Percentiles rank a stretch among this genome's conserved stretches.
Evolutionary conservation across 1,140 invertebrate species (phyloP).

Genomic region (Marisa cornuarietis): DNA sequence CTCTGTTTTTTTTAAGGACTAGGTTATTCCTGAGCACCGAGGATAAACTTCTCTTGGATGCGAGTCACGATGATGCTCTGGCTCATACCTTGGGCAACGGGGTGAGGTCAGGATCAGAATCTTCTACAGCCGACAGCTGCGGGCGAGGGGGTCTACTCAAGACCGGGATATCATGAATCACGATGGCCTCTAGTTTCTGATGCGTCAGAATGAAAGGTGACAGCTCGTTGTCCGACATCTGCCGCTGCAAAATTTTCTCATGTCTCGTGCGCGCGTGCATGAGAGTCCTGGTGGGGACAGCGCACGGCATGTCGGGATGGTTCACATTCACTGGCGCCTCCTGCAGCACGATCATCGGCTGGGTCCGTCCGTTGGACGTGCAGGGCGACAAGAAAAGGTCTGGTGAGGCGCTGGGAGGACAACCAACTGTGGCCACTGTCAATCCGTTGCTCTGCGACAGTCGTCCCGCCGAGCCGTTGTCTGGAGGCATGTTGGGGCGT

Average conservation of each 20-base stretch:
- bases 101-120: not conserved
- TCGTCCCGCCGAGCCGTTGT: too few species aligned
- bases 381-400: conserved; percentile 5
- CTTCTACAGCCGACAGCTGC: not conserved
- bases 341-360: conserved; percentile 53
- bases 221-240: conserved; percentile 51
- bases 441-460: conserved; percentile 7
- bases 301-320: conserved; percentile 29
- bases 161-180: conserved; percentile 51
- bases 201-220: conserved; percentile 51
- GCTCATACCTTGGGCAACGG: conserved; percentile 6
- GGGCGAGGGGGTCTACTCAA: not conserved
- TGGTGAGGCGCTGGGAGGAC: not conserved
- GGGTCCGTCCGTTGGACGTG: conserved; percentile 13
- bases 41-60: not conserved
- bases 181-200: conserved; percentile 52
- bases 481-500: too few species aligned
- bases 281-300: conserved; percentile 27
- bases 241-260: conserved; percentile 47
- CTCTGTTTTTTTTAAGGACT: too few species aligned
- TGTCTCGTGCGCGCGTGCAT: conserved; percentile 47
- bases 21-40: too few species aligned
- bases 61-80: not conserved
- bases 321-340: conserved; percentile 43
- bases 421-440: conserved; percentile 11